phyloP scores from a whole-genome alignment of 1,140 invertebrate genomes.

The Drosophila baimaii region DNA sequence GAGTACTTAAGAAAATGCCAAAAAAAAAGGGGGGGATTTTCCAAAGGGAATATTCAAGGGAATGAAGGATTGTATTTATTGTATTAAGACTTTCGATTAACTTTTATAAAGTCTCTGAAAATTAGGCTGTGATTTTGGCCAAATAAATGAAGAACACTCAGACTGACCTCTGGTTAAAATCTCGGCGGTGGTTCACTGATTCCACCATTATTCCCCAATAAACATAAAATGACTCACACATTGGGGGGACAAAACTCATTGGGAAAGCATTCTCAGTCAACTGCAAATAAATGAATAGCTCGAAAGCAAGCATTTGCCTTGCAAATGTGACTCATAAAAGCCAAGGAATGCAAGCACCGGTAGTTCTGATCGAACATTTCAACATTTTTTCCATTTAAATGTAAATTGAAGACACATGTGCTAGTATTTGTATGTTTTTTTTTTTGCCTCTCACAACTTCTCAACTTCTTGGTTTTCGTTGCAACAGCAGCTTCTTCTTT shows the following conservation, averaged over 20 bases:
- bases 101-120: too few relatives aligned
- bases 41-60: too few relatives aligned
- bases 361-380: slow-evolving; percentile 10
- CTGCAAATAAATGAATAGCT: slow-evolving; percentile 19
- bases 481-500: background rate
- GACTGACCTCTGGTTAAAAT: too few relatives aligned
- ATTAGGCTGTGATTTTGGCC: background rate
- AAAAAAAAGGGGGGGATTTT: background rate
- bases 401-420: slow-evolving; percentile 50
- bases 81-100: too few relatives aligned
- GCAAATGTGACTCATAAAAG: slow-evolving; percentile 33
- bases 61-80: too few relatives aligned
- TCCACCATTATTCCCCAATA: background rate
- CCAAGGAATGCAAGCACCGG: slow-evolving; percentile 5
- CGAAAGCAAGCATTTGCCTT: slow-evolving; percentile 9
- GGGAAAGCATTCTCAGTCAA: slow-evolving; percentile 7
- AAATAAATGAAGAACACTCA: background rate
- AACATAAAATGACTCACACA: background rate
- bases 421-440: slow-evolving; percentile 15
- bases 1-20: background rate
- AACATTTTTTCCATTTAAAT: slow-evolving; percentile 48
- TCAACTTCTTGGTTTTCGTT: background rate
- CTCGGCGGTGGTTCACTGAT: background rate
- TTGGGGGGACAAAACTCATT: background rate
- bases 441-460: background rate